These are phyloP conservation scores for Drosophila melanosoma DNA, from an alignment of 2,888 invertebrate species.

Conservation along the genomic window DNA sequence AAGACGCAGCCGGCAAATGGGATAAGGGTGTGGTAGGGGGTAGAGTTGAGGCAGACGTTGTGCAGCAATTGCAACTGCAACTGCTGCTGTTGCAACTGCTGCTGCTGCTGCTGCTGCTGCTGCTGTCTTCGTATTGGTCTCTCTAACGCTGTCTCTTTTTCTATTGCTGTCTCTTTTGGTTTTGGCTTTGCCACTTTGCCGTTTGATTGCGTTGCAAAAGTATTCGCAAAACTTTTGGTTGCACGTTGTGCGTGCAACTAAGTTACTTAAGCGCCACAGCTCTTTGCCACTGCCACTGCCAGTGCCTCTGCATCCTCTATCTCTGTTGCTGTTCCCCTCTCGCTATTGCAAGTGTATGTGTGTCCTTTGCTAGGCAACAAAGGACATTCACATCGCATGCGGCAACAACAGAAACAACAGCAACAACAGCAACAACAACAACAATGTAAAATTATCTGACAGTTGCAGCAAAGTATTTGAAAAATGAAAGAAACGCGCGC, in stretches of 20 bases:
- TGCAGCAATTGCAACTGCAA: constrained; percentile 10
- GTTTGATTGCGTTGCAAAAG: constrained; percentile 54
- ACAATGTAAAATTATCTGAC: constrained; percentile 62
- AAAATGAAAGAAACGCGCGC: constrained; percentile 69
- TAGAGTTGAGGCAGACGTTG: neutral
- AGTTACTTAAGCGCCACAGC: constrained; percentile 47
- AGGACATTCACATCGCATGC: constrained; percentile 77
- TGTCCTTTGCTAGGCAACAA: constrained; percentile 75
- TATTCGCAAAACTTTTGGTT: constrained; percentile 46
- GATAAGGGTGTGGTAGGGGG: constrained; percentile 1
- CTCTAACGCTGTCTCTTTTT: neutral
- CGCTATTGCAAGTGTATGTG: constrained; percentile 32
- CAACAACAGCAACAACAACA: constrained; percentile 33
- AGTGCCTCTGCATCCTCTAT: constrained; percentile 1
- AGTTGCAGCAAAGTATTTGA: constrained; percentile 77
- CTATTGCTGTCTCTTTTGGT: constrained; percentile 14
- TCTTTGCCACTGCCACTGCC: neutral
- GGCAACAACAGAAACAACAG: constrained; percentile 38
- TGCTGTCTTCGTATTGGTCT: constrained; percentile 36
- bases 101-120: constrained; percentile 1
- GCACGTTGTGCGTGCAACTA: constrained; percentile 66
- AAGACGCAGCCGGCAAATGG: constrained; percentile 62
- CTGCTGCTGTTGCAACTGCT: too few species aligned
- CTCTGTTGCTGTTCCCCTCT: neutral
- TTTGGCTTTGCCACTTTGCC: constrained; percentile 62